Base-by-base conservation (phyloP, 1,140 invertebrate genomes). In the Campoletis sonorensis region DNA sequence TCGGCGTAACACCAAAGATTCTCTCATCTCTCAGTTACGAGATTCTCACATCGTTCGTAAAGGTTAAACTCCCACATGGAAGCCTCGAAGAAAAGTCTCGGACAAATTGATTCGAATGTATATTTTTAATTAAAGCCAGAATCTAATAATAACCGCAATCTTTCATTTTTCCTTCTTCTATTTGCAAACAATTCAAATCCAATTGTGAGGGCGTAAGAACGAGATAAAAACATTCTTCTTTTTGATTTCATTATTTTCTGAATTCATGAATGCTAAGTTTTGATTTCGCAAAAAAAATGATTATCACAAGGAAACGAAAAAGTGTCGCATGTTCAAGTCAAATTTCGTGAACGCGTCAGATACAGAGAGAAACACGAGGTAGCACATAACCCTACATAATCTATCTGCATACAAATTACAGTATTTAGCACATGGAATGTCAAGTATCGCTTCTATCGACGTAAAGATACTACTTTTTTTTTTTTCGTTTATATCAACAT, bases 351-450 rank as follows among this genome's bases (percentile, higher is more conserved):
- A 26, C 8, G n/a, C 27, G n/a, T 26, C n/a, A 26, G 23, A 27
- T 13, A 45, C 5, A 45, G 27, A 70, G 27, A 30, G 10, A 21
- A 33, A 33, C 33, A 33, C 15, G 11, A 33, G 67, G 33, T 33
- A 70, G 67, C 26, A 33, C 27, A n/a, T 70, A 16, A 33, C 11
- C 23, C 30, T 70, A 30, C 33, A 11, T 70, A 70, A 70, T 70
- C 30, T 33, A 70, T 21, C 67, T n/a, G 30, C 2, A 70, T 21
- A 11, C 61, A 70, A 70, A 70, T 70, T 70, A 70, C 67, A 70
- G 67, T 70, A 70, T 70, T 70, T 30, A 70, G 30, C 67, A 33
- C 30, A 18, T 33, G n/a, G 67, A 70, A 70, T 33, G 67, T 70
- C 67, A 70, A 70, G 67, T 70, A 70, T 70, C 27, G 33, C 27